Conservation (phyloP, 2,113 vertebrate species). For the Haemorhous mexicanus region DNA sequence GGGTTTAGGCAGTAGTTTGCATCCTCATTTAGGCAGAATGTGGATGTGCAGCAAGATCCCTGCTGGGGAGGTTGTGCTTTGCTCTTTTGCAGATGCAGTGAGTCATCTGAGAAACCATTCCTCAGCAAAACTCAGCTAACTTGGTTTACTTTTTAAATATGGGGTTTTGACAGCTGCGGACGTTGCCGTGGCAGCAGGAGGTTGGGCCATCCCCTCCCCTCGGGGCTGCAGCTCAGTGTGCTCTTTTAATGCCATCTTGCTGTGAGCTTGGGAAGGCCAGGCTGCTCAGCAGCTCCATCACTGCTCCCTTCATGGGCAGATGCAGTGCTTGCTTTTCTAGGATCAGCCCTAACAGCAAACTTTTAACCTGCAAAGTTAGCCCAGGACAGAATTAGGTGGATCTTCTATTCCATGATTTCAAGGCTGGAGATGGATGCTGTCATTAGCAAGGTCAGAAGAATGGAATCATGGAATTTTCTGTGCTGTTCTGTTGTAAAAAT, state of each 20-base stretch:
- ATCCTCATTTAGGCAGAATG: background rate
- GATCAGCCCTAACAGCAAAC: background rate
- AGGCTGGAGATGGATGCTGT: background rate
- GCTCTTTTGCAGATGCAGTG: background rate
- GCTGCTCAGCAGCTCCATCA: background rate
- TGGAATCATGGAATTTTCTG: background rate
- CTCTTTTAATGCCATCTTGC: conserved; percentile 32
- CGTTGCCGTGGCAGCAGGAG: background rate
- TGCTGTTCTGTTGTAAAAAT: background rate
- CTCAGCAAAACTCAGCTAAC: background rate
- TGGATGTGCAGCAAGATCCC: background rate
- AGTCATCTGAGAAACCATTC: background rate
- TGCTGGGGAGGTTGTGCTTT: background rate
- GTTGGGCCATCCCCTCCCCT: background rate
- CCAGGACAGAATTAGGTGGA: background rate
- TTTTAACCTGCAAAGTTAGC: background rate
- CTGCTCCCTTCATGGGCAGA: background rate
- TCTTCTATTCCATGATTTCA: background rate
- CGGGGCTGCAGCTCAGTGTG: background rate
- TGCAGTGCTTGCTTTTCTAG: background rate
- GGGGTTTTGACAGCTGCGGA: background rate
- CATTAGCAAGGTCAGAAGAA: background rate
- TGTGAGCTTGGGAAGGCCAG: conserved; percentile 28
- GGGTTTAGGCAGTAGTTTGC: background rate
- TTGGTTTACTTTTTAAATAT: background rate